A percentile compares a stretch with the other conserved stretches of the same genome.
Conservation (phyloP, 2,797 vertebrate species). For the Catostomus latipinnis region DNA sequence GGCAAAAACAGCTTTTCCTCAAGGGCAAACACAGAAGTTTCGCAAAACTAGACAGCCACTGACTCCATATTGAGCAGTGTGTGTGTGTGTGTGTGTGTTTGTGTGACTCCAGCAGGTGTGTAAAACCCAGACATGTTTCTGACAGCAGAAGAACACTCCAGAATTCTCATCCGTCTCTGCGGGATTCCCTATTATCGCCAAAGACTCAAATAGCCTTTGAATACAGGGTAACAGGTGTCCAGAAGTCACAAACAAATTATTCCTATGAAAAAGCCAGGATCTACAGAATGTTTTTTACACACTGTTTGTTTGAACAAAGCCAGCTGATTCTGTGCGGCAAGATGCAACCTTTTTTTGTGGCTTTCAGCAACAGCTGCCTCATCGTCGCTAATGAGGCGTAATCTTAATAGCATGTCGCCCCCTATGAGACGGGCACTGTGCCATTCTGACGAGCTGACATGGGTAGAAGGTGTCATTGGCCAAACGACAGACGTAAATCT, state of each 20-base stretch:
- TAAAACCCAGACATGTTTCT: slow-evolving; percentile 1
- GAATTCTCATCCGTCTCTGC: neutral
- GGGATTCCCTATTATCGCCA: slow-evolving; percentile 42
- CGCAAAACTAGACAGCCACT: slow-evolving; percentile 10
- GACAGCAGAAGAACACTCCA: slow-evolving; percentile 20
- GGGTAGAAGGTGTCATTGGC: slow-evolving; percentile 53
- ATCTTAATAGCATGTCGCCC: slow-evolving; percentile 55
- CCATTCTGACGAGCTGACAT: slow-evolving; percentile 47
- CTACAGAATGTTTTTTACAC: slow-evolving; percentile 2
- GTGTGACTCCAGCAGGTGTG: slow-evolving; percentile 23
- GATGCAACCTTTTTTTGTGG: slow-evolving; percentile 11
- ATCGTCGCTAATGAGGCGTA: slow-evolving; percentile 55
- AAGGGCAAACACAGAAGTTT: slow-evolving; percentile 41
- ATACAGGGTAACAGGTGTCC: slow-evolving; percentile 54
- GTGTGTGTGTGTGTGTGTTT: slow-evolving; percentile 16
- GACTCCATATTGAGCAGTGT: neutral
- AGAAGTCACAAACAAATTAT: slow-evolving; percentile 46
- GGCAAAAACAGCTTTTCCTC: slow-evolving; percentile 45
- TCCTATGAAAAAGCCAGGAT: slow-evolving; percentile 16
- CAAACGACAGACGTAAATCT: slow-evolving; percentile 62
- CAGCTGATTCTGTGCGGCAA: slow-evolving; percentile 3
- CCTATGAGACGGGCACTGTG: slow-evolving; percentile 41
- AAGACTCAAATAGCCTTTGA: slow-evolving; percentile 45
- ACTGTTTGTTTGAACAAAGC: slow-evolving; percentile 33
- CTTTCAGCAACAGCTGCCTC: slow-evolving; percentile 43